phyloP scores from a whole-genome alignment of 1,140 invertebrate genomes.

The Drosophila carrolli region DNA sequence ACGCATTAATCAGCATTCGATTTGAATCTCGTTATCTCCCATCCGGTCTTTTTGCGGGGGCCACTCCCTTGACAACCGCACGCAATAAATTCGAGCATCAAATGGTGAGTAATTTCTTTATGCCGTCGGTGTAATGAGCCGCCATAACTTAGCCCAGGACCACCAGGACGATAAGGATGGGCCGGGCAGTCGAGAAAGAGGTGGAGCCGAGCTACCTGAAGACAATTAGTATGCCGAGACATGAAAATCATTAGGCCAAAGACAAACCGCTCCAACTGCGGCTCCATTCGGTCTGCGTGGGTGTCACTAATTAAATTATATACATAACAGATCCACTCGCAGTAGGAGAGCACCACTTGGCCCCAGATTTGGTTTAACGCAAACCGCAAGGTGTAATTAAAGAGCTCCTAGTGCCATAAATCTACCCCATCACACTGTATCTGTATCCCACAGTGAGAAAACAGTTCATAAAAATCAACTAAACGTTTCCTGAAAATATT shows the following conservation, averaged over 20 bases:
- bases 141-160: conserved; percentile 60
- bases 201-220: conserved; percentile 37
- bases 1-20: conserved; percentile 76
- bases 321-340: conserved; percentile 32
- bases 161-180: conserved; percentile 23
- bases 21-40: conserved; percentile 73
- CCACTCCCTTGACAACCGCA: conserved; percentile 34
- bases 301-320: conserved; percentile 78
- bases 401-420: conserved; percentile 67
- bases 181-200: not conserved
- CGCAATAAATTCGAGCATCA: conserved; percentile 73
- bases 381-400: conserved; percentile 74
- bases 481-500: conserved; percentile 22
- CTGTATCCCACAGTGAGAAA: not conserved
- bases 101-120: conserved; percentile 74
- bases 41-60: not conserved
- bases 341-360: not conserved
- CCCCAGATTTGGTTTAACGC: conserved; percentile 34
- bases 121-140: conserved; percentile 57
- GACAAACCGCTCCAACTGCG: conserved; percentile 28
- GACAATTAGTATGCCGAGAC: conserved; percentile 73
- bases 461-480: not conserved
- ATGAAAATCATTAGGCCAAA: conserved; percentile 72
- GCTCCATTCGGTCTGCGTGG: conserved; percentile 35
- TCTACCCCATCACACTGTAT: conserved; percentile 16